Evolutionary conservation across 2,888 invertebrate species (phyloP).

Genomic region (Euphydryas editha): DNA sequence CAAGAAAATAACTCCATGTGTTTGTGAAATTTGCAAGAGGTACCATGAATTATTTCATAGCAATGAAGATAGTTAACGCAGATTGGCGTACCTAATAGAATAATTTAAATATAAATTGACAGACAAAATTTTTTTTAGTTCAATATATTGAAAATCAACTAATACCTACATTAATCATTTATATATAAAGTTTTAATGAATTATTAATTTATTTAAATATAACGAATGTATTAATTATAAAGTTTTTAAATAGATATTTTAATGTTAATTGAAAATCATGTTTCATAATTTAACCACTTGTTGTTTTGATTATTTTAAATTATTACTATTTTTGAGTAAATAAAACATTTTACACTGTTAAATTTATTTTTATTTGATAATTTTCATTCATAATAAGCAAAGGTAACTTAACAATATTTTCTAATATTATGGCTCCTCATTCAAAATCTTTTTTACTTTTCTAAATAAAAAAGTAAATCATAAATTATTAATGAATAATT

Average conservation of each 20-base stretch:
- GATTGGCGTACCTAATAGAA: slow-evolving; percentile 34
- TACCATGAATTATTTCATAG: slow-evolving; percentile 72
- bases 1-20: slow-evolving; percentile 54
- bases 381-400: slow-evolving; percentile 52
- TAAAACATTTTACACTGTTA: slow-evolving; percentile 59
- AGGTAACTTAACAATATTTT: slow-evolving; percentile 73
- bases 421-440: slow-evolving; percentile 72
- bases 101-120: not conserved
- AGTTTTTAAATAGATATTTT: slow-evolving; percentile 6
- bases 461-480: slow-evolving; percentile 21
- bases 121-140: not conserved
- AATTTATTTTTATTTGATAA: slow-evolving; percentile 49
- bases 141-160: not conserved
- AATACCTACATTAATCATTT: not conserved
- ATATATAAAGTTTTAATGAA: not conserved
- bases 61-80: slow-evolving; percentile 31
- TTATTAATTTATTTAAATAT: slow-evolving; percentile 9
- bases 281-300: slow-evolving; percentile 1
- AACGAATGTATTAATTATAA: slow-evolving; percentile 16
- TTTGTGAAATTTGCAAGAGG: slow-evolving; percentile 72
- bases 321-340: slow-evolving; percentile 47
- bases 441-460: slow-evolving; percentile 22
- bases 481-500: slow-evolving; percentile 30
- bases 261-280: slow-evolving; percentile 15
- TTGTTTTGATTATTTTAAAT: slow-evolving; percentile 35